Evolutionary conservation across 2,888 invertebrate species (phyloP).

Genomic region (Incurvaria masculella): DNA sequence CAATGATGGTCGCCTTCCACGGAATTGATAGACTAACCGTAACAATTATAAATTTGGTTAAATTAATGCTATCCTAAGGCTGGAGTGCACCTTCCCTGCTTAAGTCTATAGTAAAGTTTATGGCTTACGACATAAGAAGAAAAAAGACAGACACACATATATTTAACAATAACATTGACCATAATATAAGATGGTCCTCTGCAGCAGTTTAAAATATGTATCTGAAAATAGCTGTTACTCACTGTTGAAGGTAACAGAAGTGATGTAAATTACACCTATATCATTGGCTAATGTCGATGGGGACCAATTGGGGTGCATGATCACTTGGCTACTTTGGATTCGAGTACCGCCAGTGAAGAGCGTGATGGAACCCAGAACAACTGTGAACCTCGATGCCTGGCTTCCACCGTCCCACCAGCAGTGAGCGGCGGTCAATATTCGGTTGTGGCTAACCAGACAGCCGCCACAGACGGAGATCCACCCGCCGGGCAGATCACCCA

Average conservation of each 20-base stretch:
- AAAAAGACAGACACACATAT: no score
- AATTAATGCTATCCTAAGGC: no score
- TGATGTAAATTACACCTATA: slow-evolving; percentile 33
- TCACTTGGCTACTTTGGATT: slow-evolving; percentile 25
- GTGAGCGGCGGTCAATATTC: slow-evolving; percentile 40
- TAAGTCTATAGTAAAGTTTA: no score
- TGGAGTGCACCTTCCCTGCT: no score
- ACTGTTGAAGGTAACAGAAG: slow-evolving; percentile 28
- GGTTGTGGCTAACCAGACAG: slow-evolving; percentile 30
- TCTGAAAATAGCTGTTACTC: slow-evolving; percentile 20
- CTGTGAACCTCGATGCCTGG: slow-evolving; percentile 30
- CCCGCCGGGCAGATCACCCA: slow-evolving; percentile 28
- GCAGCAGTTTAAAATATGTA: no score
- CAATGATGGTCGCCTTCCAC: no score
- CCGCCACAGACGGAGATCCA: slow-evolving; percentile 40
- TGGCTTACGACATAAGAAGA: no score
- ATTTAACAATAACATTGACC: no score
- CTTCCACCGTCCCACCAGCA: slow-evolving; percentile 41
- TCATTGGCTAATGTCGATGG: slow-evolving; percentile 26
- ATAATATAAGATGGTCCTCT: no score
- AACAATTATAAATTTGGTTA: no score
- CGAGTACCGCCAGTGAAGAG: slow-evolving; percentile 41
- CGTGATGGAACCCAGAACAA: slow-evolving; percentile 37
- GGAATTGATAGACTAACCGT: no score
- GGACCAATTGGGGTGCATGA: slow-evolving; percentile 33